Evolutionary conservation across 2,113 vertebrate genomes (phyloP), one percentile per base, ranked within the genome.

Genomic region (Syrmaticus mikado): DNA sequence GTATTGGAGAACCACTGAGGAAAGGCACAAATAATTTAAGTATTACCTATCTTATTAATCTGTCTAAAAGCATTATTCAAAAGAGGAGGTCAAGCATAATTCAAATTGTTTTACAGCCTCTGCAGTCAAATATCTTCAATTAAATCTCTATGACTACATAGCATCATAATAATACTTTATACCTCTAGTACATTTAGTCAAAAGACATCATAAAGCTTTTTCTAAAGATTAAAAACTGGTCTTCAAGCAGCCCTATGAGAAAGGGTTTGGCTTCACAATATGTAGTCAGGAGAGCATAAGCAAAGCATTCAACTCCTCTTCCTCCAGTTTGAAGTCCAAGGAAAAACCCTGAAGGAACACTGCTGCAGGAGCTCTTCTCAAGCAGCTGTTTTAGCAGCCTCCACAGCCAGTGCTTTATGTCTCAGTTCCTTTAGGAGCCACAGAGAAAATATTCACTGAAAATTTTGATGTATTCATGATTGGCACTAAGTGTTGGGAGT

Each of bases 41-140:
- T 46, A 36, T 86, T 81, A 81, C 19, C 65, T 85, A 48, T 27
- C 65, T 88, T 88, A 86, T 71, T 79, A 84, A 70, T 90, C 43
- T 81, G 22, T 62, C 70, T 83, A 76, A 87, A 89, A 66, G 62
- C 45, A 79, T 87, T 87, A 25, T 45, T 92, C 46, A 53, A 89
- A 90, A 94, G 81, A 89, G 50, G 5, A 71, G 50, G 45, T 89
- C 12, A 53, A 70, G 53, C 80, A 82, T 82, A 84, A 87, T 92
- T 95, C 90, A 58, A 60, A 70, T 84, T 89, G 41, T 85, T 94
- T 83, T 89, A 77, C 74, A 85, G 43, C 13, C 38, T 48, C 70
- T 76, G 27, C 7, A 82, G 58, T 82, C 88, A 85, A 94, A 87
- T 68, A 68, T 3, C 38, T 87, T 81, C 82, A 91, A 72, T 87